Conservation (phyloP, 2,113 vertebrate species). For the Epinephelus cyanopodus region DNA sequence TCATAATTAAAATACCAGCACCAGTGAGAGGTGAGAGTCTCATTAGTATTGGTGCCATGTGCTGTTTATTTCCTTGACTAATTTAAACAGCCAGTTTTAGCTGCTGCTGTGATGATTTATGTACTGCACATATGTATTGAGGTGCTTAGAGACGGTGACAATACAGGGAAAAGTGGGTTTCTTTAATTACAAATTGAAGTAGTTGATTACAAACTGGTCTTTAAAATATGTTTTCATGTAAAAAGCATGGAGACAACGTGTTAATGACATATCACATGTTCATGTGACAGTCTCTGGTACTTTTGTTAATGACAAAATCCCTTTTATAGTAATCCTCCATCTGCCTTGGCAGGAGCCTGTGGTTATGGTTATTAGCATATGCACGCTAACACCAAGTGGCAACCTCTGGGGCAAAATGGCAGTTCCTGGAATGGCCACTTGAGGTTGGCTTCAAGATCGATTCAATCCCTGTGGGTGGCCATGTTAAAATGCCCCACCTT, state of each 20-base stretch:
- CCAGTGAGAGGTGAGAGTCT: constrained; percentile 68
- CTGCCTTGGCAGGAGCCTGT: neutral
- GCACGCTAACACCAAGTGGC: no score
- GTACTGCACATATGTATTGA: constrained; percentile 32
- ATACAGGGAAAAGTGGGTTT: neutral
- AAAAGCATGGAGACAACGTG: neutral
- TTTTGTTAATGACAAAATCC: neutral
- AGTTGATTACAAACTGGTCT: constrained; percentile 1
- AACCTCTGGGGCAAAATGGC: no score
- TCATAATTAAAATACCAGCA: constrained; percentile 81
- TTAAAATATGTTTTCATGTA: constrained; percentile 10
- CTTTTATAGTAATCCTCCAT: neutral
- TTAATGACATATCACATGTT: neutral
- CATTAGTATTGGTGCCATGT: constrained; percentile 76
- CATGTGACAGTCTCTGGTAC: neutral
- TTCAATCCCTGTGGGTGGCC: no score
- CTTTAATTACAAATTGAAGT: constrained; percentile 22
- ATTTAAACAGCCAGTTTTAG: constrained; percentile 56
- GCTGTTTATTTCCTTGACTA: constrained; percentile 73
- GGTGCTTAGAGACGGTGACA: constrained; percentile 24
- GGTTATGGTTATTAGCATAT: neutral
- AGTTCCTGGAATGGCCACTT: no score
- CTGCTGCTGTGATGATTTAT: constrained; percentile 62
- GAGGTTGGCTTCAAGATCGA: no score
- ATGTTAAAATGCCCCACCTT: no score